phyloP scores from a whole-genome alignment of 2,797 vertebrate species.

The Phylloscopus collybita region DNA sequence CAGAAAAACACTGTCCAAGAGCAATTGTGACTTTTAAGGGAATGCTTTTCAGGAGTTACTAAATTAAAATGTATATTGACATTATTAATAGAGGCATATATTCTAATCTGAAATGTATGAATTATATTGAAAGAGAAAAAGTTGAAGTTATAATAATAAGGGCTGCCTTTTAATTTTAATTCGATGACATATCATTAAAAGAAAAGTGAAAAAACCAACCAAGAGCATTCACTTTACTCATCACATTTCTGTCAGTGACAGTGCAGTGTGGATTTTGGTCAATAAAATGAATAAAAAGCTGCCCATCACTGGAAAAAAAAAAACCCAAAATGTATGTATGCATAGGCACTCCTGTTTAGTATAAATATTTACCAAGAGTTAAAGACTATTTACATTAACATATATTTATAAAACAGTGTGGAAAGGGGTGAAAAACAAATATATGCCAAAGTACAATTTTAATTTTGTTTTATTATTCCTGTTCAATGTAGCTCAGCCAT shows the following conservation, averaged over 20 bases:
- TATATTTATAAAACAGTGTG: conserved; percentile 43
- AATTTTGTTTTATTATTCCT: conserved; percentile 68
- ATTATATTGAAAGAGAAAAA: not conserved
- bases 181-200: not conserved
- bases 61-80: not conserved
- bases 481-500: conserved; percentile 62
- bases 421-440: conserved; percentile 33
- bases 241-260: conserved; percentile 35
- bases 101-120: conserved; percentile 25
- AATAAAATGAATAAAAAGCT: conserved; percentile 46
- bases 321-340: conserved; percentile 28
- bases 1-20: not conserved
- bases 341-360: conserved; percentile 31
- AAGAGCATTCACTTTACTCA: conserved; percentile 19
- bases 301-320: not conserved
- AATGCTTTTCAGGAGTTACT: not conserved
- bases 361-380: conserved; percentile 40
- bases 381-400: conserved; percentile 49
- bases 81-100: conserved; percentile 18
- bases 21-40: not conserved
- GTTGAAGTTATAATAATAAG: not conserved
- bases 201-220: not conserved
- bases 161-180: conserved; percentile 25
- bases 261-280: conserved; percentile 43
- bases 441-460: conserved; percentile 33